These are phyloP conservation scores for Drosophila atroscutellata DNA, from an alignment of 2,888 invertebrate species.

Conservation along the genomic window DNA sequence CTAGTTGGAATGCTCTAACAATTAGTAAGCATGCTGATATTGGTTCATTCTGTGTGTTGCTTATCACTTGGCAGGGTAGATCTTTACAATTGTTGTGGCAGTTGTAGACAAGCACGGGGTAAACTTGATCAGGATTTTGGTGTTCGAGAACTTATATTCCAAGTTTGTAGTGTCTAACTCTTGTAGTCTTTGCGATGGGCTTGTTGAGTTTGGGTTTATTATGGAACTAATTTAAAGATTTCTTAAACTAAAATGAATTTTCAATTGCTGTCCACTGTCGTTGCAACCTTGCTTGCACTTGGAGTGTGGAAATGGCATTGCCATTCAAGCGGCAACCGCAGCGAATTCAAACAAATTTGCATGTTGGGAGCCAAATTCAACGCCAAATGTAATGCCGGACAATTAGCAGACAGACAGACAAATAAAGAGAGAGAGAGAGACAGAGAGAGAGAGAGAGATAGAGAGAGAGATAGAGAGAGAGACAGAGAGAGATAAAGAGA, in stretches of 20 bases:
- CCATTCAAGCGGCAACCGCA: slow-evolving; percentile 61
- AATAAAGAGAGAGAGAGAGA: neutral
- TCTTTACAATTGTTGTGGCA: neutral
- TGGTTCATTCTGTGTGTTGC: too few species aligned
- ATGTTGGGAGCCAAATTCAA: slow-evolving; percentile 44
- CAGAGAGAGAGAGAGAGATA: too few species aligned
- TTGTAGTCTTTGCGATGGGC: neutral
- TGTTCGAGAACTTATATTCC: neutral
- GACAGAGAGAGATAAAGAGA: neutral
- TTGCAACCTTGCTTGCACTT: slow-evolving; percentile 13
- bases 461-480: neutral
- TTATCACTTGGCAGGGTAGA: neutral
- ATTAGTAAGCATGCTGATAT: too few species aligned
- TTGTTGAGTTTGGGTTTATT: neutral
- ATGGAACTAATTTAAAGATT: neutral
- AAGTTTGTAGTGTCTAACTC: neutral
- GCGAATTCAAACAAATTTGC: slow-evolving; percentile 67
- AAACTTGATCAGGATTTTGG: neutral
- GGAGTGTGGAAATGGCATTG: slow-evolving; percentile 25
- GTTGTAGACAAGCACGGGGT: neutral
- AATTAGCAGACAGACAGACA: slow-evolving; percentile 16
- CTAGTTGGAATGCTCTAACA: neutral
- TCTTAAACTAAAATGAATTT: neutral
- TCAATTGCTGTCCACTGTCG: slow-evolving; percentile 4
- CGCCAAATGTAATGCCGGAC: slow-evolving; percentile 53